phyloP scores from a whole-genome alignment of 2,797 vertebrate genomes.

The Pristis pectinata region DNA sequence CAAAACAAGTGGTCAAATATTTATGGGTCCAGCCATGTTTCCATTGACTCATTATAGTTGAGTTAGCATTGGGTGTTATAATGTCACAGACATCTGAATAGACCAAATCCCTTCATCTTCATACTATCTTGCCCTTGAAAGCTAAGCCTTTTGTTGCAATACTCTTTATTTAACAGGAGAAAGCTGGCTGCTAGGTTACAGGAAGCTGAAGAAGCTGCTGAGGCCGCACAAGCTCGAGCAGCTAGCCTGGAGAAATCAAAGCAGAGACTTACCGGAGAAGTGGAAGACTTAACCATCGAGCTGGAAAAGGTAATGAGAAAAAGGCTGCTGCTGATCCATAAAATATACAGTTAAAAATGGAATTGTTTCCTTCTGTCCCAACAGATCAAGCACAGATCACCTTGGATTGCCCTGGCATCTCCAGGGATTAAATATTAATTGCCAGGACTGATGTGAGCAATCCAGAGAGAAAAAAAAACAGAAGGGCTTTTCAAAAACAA shows the following conservation, averaged over 20 bases:
- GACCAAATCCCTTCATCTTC: not conserved
- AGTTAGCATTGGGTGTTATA: not conserved
- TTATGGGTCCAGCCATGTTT: not conserved
- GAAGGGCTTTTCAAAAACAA: not conserved
- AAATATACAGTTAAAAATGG: not conserved
- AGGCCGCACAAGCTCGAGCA: conserved; percentile 54
- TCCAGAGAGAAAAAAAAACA: not conserved
- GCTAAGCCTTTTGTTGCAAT: not conserved
- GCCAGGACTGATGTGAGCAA: not conserved
- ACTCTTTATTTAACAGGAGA: conserved; percentile 43
- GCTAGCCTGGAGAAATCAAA: conserved; percentile 62
- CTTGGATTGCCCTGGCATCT: not conserved
- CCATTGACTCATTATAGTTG: not conserved
- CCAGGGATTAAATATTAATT: not conserved
- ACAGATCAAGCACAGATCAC: not conserved
- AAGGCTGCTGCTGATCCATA: no score
- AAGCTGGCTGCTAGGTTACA: conserved; percentile 60
- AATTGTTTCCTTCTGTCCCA: not conserved
- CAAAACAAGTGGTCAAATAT: not conserved
- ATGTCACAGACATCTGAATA: no score
- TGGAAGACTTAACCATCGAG: conserved; percentile 61
- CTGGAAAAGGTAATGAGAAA: conserved; percentile 55
- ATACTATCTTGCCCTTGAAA: not conserved
- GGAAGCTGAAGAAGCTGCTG: conserved; percentile 59
- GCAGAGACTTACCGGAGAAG: conserved; percentile 64